Evolutionary conservation across 2,797 vertebrate species (phyloP).

Genomic region (Labroides dimidiatus): DNA sequence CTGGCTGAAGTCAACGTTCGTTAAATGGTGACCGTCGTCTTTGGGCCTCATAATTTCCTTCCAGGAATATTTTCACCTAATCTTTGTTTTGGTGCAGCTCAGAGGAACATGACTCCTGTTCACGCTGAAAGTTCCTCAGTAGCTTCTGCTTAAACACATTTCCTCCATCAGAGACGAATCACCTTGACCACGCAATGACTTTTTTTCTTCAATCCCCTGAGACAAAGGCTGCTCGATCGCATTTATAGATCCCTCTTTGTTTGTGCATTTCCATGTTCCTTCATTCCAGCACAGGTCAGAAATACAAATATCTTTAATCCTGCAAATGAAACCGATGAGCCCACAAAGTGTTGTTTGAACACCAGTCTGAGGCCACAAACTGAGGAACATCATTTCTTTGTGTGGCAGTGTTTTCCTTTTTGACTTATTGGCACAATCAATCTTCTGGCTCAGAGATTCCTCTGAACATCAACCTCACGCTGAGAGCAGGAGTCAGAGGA

Average conservation of each 20-base stretch:
- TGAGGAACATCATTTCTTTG: background rate
- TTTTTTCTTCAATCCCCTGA: conserved; percentile 1
- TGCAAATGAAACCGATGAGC: background rate
- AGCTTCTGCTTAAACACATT: background rate
- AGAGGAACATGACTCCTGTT: background rate
- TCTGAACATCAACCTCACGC: conserved; percentile 35
- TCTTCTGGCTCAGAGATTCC: conserved; percentile 14
- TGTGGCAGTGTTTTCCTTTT: background rate
- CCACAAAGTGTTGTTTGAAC: background rate
- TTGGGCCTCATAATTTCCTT: too few relatives aligned
- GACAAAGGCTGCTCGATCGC: background rate
- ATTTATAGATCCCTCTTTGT: conserved; percentile 4
- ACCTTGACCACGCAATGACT: background rate
- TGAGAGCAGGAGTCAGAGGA: conserved; percentile 24
- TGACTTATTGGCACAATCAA: conserved; percentile 8
- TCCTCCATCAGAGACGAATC: background rate
- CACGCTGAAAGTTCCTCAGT: background rate
- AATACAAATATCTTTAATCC: background rate
- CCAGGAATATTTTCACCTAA: too few relatives aligned
- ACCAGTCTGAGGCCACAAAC: background rate
- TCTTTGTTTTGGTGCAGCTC: too few relatives aligned
- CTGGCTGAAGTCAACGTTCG: too few relatives aligned
- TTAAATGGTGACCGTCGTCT: too few relatives aligned
- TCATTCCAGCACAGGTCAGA: background rate
- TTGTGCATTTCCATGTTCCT: background rate